A percentile compares a stretch with the other conserved stretches of the same genome.
Evolutionary conservation across 2,888 invertebrate genomes (phyloP).

Genomic region (Lissonota sp.): DNA sequence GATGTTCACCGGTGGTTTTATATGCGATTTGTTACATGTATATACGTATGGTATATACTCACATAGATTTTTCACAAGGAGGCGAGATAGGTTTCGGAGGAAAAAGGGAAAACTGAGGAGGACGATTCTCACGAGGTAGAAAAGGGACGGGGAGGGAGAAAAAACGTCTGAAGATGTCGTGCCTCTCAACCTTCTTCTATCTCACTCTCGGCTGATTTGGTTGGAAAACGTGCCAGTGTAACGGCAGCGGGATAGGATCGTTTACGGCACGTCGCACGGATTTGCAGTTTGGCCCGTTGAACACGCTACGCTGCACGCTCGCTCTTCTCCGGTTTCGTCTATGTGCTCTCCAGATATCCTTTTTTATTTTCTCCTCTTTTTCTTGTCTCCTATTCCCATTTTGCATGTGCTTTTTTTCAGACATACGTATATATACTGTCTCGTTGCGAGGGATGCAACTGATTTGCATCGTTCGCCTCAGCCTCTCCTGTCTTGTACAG

Average conservation of each 20-base stretch:
- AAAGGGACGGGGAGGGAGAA: not conserved
- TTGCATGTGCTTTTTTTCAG: not conserved
- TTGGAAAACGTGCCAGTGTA: conserved; percentile 41
- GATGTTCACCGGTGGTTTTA: not conserved
- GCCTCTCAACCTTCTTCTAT: conserved; percentile 1
- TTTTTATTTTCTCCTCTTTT: conserved; percentile 11
- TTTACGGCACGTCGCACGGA: conserved; percentile 48
- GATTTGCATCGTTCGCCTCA: conserved; percentile 37
- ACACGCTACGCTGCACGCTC: conserved; percentile 7
- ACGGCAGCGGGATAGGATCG: conserved; percentile 27
- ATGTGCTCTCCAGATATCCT: conserved; percentile 34
- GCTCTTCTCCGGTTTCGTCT: conserved; percentile 22
- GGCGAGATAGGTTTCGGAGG: not conserved
- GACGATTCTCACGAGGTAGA: not conserved
- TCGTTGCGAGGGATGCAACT: conserved; percentile 40
- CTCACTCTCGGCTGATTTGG: conserved; percentile 44
- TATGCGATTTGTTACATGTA: not conserved
- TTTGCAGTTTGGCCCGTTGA: conserved; percentile 37
- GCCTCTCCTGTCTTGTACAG: conserved; percentile 17
- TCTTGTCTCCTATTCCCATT: not conserved
- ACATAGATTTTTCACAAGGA: not conserved
- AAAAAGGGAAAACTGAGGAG: conserved; percentile 14
- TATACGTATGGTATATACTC: not conserved
- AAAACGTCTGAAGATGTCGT: conserved; percentile 54
- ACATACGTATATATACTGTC: conserved; percentile 4